Percentiles rank a stretch among this genome's conserved stretches.
Evolutionary conservation across 2,888 invertebrate genomes (phyloP).

Genomic region (Xanthia togata): DNA sequence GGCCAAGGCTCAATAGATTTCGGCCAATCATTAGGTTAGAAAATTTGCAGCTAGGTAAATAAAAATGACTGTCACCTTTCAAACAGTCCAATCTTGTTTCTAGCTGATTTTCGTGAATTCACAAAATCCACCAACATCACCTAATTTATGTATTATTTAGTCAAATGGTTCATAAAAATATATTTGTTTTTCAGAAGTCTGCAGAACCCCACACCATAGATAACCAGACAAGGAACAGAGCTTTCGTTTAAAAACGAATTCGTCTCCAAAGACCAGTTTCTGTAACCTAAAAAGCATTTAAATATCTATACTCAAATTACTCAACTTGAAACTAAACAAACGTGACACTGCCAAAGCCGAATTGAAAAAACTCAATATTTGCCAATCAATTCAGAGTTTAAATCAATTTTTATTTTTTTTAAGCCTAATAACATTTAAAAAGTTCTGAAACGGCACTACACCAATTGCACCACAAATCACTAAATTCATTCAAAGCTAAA

Average conservation of each 20-base stretch:
- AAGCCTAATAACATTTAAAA: background rate
- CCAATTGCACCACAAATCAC: background rate
- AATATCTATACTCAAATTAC: background rate
- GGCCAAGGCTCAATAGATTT: too few species aligned
- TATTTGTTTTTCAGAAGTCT: constrained; percentile 76
- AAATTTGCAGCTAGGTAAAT: too few species aligned
- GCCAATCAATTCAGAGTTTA: background rate
- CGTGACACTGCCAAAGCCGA: background rate
- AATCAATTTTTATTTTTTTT: background rate
- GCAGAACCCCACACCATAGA: constrained; percentile 87
- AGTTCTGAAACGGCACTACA: background rate
- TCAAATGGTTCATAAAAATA: background rate
- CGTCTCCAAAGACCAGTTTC: constrained; percentile 29
- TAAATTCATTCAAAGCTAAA: background rate
- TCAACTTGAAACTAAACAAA: background rate
- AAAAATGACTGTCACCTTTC: too few species aligned
- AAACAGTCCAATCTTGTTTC: too few species aligned
- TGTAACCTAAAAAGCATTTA: background rate
- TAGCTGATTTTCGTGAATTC: too few species aligned
- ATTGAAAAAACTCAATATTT: background rate
- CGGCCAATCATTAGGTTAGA: too few species aligned
- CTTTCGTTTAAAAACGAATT: constrained; percentile 37
- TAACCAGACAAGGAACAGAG: constrained; percentile 78
- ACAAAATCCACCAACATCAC: too few species aligned
- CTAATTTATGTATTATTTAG: background rate